Evolutionary conservation across 2,888 invertebrate species (phyloP), one percentile per base, ranked within the genome.

Genomic region (Lysandra bellargus): DNA sequence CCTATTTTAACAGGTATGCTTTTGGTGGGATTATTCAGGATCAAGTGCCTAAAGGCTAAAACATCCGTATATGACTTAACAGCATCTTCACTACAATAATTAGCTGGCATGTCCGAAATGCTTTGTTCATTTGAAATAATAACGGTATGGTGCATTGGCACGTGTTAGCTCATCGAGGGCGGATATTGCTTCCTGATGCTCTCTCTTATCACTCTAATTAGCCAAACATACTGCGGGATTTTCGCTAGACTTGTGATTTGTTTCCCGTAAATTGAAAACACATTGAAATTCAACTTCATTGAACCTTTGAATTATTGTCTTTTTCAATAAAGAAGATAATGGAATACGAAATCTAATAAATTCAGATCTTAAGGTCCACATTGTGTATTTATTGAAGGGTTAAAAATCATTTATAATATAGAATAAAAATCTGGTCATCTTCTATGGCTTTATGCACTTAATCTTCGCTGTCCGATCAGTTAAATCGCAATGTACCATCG

Each of bases 191-290:
- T 23, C 60, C 23, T n/a, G 60, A 61, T 61, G 61, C 64, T 9
- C 64, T 64, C 64, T 64, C 64, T 64, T 30, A 64, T 64, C 30
- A 12, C 30, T 23, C 61, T 64, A 64, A 64, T 64, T 64, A 30
- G 64, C 9, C 30, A 64, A 23, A 30, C 30, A 64, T 12, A 23
- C 64, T 12, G 30, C 12, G 7, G 64, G 64, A 64, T 61, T 1
- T 61, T 61, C 23, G 23, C 61, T 61, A 61, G 61, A 64, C 64
- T 64, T 12, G 23, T 30, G 64, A 64, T 64, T 64, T 30, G 12
- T 64, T 23, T 64, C 9, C 30, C 3, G 9, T 64, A n/a, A n/a
- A n/a, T n/a, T n/a, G n/a, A n/a, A n/a, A n/a, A 49, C 9, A 49
- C 9, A 49, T 49, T 9, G 49, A 49, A 49, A 9, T 49, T 49